Conservation (phyloP, 2,113 vertebrate species). For the Scomber scombrus region DNA sequence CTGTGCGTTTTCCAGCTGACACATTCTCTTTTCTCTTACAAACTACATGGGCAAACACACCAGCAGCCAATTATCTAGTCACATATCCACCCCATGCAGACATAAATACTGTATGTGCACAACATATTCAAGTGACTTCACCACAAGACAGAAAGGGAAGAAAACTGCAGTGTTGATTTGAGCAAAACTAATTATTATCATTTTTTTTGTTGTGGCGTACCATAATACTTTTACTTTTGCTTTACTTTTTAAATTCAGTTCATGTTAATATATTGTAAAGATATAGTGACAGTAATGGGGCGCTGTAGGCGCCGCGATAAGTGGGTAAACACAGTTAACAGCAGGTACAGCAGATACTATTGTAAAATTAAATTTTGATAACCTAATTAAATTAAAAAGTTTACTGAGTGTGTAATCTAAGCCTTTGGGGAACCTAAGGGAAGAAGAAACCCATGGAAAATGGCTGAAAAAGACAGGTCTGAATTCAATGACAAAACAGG, state of each 20-base stretch:
- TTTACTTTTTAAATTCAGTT: neutral
- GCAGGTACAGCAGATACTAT: too few species aligned
- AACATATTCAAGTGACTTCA: neutral
- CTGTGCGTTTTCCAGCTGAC: neutral
- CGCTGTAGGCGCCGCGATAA: too few species aligned
- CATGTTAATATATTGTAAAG: conserved; percentile 23
- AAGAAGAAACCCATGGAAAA: too few species aligned
- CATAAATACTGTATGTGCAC: neutral
- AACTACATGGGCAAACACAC: neutral
- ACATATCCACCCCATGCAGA: neutral
- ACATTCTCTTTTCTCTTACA: neutral
- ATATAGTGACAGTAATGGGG: neutral
- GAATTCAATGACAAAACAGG: too few species aligned
- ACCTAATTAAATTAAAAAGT: too few species aligned
- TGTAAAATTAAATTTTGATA: too few species aligned
- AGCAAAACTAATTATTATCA: neutral
- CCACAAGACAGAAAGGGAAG: neutral
- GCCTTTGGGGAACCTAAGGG: too few species aligned
- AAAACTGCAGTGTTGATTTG: neutral
- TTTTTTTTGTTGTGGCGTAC: neutral
- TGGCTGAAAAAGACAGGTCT: too few species aligned
- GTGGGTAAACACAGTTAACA: too few species aligned
- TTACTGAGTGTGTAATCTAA: too few species aligned
- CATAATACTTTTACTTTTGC: neutral
- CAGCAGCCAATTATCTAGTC: neutral